These are phyloP conservation scores for Trachythela sp. DNA, from an alignment of 64 coral and sea anemone genomes.

Conservation along the genomic window DNA sequence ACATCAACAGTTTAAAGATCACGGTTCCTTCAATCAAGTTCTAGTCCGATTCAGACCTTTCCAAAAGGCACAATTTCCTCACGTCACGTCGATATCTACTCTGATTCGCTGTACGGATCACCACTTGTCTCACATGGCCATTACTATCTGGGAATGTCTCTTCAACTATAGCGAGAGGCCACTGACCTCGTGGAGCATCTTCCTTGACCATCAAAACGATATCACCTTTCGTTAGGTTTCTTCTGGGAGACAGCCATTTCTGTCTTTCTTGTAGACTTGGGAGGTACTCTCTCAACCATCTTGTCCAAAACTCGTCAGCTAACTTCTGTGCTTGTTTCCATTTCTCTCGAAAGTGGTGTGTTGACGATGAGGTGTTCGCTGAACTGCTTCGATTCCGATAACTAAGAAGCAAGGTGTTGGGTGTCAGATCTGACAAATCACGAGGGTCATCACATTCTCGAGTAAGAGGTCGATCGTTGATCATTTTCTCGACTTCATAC, in stretches of 20 bases:
- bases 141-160: slow-evolving; percentile 15
- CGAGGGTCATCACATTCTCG: slow-evolving; percentile 5
- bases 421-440: slow-evolving; percentile 33
- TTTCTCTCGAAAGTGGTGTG: not conserved
- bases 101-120: not conserved
- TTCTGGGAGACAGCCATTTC: not conserved
- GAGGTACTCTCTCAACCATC: slow-evolving; percentile 32
- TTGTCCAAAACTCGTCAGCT: not conserved
- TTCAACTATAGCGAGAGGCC: not conserved
- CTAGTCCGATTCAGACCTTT: no score
- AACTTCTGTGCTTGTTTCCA: slow-evolving; percentile 26
- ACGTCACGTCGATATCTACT: not conserved
- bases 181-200: not conserved
- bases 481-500: slow-evolving; percentile 44
- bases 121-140: not conserved
- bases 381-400: not conserved
- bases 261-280: slow-evolving; percentile 18
- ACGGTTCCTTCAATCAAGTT: not conserved
- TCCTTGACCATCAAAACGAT: slow-evolving; percentile 9
- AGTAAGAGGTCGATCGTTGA: slow-evolving; percentile 45
- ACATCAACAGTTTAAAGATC: not conserved
- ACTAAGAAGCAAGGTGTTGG: slow-evolving; percentile 33
- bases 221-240: slow-evolving; percentile 13
- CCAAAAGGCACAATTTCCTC: slow-evolving; percentile 31
- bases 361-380: not conserved